Evolutionary conservation across 1,140 invertebrate species (phyloP), one percentile per base, ranked within the genome.

Genomic region (Phthorimaea operculella): DNA sequence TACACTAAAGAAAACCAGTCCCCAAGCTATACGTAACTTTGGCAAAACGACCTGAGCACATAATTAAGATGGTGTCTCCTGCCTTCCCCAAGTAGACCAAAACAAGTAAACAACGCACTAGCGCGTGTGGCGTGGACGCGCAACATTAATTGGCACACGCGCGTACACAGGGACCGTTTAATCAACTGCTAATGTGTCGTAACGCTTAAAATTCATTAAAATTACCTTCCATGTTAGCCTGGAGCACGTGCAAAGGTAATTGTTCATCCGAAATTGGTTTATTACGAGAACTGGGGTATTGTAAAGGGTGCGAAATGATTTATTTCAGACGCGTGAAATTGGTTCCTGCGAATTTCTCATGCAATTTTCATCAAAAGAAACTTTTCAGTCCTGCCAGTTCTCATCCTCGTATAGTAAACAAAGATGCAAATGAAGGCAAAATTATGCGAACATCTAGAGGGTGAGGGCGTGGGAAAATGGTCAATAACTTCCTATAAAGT

Each of bases 281-380:
- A 60, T 57, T 57, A 57, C 42, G 52, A 52, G 34, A 60, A 53
- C 39, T 45, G 44, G 34, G 21, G 54, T 57, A 16, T 15, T 1
- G n/a, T 33, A 53, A 49, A 61, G 21, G 52, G 52, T 45, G 47
- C 48, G 39, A 52, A 33, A 44, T 57, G 59, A 61, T 61, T 61
- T 61, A 61, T 57, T 57, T 54, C n/a, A 39, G 44, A 15, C 44
- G 15, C 44, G n/a, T 47, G 44, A 47, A 47, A 47, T 47, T 47
- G 44, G 4, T 5, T 3, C 1, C 14, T 14, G 39, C 11, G 9
- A 16, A 47, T 47, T 47, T 47, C 44, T 9, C 8, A 16, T 47
- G 11, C 44, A 16, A 17, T 47, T 47, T 47, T 12, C 8, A 45
- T 45, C 14, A 15, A 16, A 16, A 15, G 44, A n/a, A 47, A 15